Conservation (phyloP, 1,140 invertebrate genomes). For the Bombyx mori region ASM3026992v2 NC_085117.1:6498001-6498500, state of each 20-base stretch:
- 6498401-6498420: no score
- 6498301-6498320: no score
- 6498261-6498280: background rate
- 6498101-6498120: background rate
- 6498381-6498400: background rate
- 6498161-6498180: slow-evolving; percentile 3
- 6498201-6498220: slow-evolving; percentile 5
- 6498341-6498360: background rate
- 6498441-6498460: no score
- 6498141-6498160: slow-evolving; percentile 1
- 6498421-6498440: no score
- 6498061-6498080: slow-evolving; percentile 4
- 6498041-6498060: background rate
- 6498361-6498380: background rate
- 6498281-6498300: no score
- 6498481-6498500: no score
- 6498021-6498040: background rate
- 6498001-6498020: no score
- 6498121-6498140: background rate
- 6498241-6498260: background rate
- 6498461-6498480: no score
- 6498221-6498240: background rate
- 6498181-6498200: slow-evolving; percentile 5
- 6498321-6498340: no score
- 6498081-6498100: slow-evolving; percentile 5